These are phyloP conservation scores for Ochropleura plecta DNA, from an alignment of 2,888 invertebrate species.

Conservation along the genomic window DNA sequence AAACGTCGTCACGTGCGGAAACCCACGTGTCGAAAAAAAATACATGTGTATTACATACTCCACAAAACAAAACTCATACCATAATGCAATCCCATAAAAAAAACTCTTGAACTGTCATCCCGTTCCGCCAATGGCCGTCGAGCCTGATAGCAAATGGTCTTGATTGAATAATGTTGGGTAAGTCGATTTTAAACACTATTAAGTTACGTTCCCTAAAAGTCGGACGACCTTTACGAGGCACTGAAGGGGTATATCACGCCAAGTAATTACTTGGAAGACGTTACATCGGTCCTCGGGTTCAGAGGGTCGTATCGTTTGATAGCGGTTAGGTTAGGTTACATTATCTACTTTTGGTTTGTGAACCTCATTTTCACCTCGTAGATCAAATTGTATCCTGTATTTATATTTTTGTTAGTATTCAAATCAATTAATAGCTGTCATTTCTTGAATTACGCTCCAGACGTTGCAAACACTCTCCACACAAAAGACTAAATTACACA, in stretches of 20 bases:
- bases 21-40: not conserved
- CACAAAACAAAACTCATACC: not conserved
- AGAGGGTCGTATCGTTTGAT: constrained; percentile 27
- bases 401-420: not conserved
- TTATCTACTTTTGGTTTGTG: not conserved
- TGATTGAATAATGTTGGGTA: constrained; percentile 82
- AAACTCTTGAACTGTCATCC: not conserved
- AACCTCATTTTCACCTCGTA: not conserved
- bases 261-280: constrained; percentile 58
- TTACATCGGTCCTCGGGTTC: constrained; percentile 14
- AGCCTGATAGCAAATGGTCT: constrained; percentile 67
- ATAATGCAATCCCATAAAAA: not conserved
- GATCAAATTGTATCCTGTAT: not conserved
- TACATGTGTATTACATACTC: not conserved
- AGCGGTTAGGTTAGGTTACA: not conserved
- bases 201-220: constrained; percentile 78
- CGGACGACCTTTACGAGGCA: constrained; percentile 55
- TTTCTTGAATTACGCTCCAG: not conserved
- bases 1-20: not conserved
- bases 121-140: not conserved
- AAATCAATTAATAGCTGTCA: not conserved
- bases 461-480: constrained; percentile 4
- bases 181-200: constrained; percentile 81
- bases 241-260: constrained; percentile 42
- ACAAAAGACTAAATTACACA: constrained; percentile 43